phyloP scores from a whole-genome alignment of 2,797 vertebrate genomes.

The Mormyrus proboscirostris region DNA sequence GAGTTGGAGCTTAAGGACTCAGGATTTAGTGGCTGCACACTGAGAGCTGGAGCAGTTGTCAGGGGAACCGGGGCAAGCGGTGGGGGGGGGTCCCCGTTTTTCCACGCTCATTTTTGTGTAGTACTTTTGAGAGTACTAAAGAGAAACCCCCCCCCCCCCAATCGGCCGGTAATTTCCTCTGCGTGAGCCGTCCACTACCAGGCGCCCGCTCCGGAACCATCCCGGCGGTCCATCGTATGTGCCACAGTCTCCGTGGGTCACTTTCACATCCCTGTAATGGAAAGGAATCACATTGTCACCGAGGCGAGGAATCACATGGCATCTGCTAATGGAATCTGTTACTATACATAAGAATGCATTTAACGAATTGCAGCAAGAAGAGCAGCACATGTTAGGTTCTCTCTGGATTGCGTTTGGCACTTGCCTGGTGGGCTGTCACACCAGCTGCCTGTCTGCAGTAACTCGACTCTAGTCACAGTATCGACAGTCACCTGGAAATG shows the following conservation, averaged over 20 bases:
- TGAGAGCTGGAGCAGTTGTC: not conserved
- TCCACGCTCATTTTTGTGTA: not conserved
- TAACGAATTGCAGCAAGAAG: not conserved
- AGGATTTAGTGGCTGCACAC: not conserved
- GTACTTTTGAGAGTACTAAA: not conserved
- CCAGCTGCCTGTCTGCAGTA: not conserved
- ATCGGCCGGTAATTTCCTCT: not conserved
- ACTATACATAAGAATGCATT: not conserved
- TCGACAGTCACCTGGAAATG: not conserved
- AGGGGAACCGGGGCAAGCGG: not conserved
- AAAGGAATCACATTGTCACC: not conserved
- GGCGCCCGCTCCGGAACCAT: not conserved
- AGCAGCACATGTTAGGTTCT: not conserved
- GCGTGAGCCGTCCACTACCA: not conserved
- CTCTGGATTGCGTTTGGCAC: not conserved
- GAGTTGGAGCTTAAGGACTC: not conserved
- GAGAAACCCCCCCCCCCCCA: not conserved
- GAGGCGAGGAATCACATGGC: not conserved
- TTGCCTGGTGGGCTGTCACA: not conserved
- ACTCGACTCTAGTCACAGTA: not conserved
- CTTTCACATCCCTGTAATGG: not conserved
- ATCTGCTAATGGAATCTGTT: not conserved
- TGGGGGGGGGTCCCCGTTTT: not conserved
- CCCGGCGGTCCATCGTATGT: no score
- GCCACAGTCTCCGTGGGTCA: not conserved